Evolutionary conservation across 1,140 invertebrate genomes (phyloP).

Genomic region (Leptinotarsa texana): DNA sequence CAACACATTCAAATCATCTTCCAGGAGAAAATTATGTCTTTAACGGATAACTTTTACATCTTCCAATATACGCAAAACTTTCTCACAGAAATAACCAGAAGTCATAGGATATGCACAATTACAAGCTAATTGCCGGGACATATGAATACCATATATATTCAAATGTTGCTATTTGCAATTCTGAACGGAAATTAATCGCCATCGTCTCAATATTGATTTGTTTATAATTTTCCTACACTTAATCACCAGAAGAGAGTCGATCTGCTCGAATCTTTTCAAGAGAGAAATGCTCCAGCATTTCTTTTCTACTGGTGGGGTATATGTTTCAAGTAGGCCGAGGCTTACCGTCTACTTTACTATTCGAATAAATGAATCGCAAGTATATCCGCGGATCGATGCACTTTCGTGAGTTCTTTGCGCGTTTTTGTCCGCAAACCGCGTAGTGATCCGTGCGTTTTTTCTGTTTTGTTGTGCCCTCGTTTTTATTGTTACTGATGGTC

Average conservation of each 20-base stretch:
- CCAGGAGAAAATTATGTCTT: too few species aligned
- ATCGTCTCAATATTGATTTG: too few species aligned
- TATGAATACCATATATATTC: too few species aligned
- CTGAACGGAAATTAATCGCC: too few species aligned
- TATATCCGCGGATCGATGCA: neutral
- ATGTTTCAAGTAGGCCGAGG: neutral
- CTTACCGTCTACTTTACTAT: neutral
- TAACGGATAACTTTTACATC: too few species aligned
- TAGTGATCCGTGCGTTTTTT: neutral
- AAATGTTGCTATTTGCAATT: too few species aligned
- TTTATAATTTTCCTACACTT: too few species aligned
- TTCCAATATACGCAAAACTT: too few species aligned
- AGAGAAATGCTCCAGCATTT: neutral
- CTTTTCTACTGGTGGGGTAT: conserved; percentile 4
- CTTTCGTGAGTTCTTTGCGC: neutral
- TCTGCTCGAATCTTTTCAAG: neutral
- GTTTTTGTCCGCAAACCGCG: conserved; percentile 1
- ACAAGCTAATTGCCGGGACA: too few species aligned
- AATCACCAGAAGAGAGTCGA: conserved; percentile 5
- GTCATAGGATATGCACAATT: too few species aligned
- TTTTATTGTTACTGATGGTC: neutral
- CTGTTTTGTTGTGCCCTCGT: neutral
- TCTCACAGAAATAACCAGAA: too few species aligned
- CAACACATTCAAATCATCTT: too few species aligned
- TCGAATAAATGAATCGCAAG: neutral